Conservation (phyloP, 92 coral and sea anemone species). For the Montipora capitata region DNA sequence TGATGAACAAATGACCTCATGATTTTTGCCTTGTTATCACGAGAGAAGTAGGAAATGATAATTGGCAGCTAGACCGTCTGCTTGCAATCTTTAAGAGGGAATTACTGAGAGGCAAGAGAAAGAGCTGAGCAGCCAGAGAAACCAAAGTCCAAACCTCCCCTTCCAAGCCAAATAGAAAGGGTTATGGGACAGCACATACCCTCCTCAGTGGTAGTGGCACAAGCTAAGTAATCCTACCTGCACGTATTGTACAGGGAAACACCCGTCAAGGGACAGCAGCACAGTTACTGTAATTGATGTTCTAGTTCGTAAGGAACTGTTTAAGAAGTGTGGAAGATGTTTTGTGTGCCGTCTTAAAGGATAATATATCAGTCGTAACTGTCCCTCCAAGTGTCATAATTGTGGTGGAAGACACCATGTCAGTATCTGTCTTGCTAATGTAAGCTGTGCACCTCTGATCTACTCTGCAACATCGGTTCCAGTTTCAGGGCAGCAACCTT, state of each 20-base stretch:
- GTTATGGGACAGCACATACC: background rate
- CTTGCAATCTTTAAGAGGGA: slow-evolving; percentile 26
- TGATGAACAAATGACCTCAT: slow-evolving; percentile 53
- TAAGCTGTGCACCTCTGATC: background rate
- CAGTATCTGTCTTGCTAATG: slow-evolving; percentile 32
- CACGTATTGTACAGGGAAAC: slow-evolving; percentile 54
- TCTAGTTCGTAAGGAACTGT: slow-evolving; percentile 27
- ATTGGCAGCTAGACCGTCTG: slow-evolving; percentile 51
- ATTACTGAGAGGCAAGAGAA: slow-evolving; percentile 58
- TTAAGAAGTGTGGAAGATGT: slow-evolving; percentile 54
- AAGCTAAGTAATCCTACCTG: slow-evolving; percentile 30
- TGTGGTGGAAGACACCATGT: slow-evolving; percentile 50
- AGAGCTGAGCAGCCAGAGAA: slow-evolving; percentile 13
- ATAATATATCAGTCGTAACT: slow-evolving; percentile 21
- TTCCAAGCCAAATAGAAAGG: slow-evolving; percentile 2
- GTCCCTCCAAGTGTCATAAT: slow-evolving; percentile 51
- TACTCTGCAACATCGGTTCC: background rate
- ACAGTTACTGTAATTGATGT: slow-evolving; percentile 31
- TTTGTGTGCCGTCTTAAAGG: slow-evolving; percentile 30
- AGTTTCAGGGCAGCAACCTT: background rate
- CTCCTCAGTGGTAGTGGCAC: background rate
- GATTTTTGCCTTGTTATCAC: slow-evolving; percentile 32
- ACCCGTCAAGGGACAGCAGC: slow-evolving; percentile 54
- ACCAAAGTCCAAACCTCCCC: background rate
- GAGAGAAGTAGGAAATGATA: slow-evolving; percentile 48